Evolutionary conservation across 2,113 vertebrate species (phyloP), one percentile per base, ranked within the genome.

Genomic region (Erythrocebus patas): DNA sequence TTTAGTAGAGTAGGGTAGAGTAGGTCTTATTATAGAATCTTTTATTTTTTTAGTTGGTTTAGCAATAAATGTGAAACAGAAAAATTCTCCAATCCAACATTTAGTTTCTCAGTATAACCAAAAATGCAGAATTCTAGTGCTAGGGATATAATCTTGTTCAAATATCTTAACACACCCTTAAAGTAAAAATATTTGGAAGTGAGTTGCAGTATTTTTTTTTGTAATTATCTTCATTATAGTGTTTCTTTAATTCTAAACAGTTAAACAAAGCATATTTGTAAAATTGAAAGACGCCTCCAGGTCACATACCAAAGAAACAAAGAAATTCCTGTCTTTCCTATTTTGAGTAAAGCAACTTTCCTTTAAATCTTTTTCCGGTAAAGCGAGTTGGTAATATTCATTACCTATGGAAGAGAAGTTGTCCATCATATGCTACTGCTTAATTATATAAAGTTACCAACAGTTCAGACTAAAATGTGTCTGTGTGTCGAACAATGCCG

Each of bases 211-310:
- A 35, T 52, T 61, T 64, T 83, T 64, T n/a, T 85, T 82, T 64
- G 32, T 93, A 43, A 64, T 35, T 92, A 73, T 79, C n/a, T 66
- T 92, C 59, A 61, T 66, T 89, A 75, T 38, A 89, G 2, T 50
- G 22, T 57, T 92, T 68, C 23, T 95, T 86, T 95, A 59, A 83
- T 79, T 91, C 30, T 61, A 89, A 90, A 68, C 75, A 9, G n/a
- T 17, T 89, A 92, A 92, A 72, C 35, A 61, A 96, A 96, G 45
- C 32, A 35, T 70, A 64, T 84, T 94, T 96, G 13, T 57, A 84
- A 91, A 94, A 76, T 72, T 59, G 43, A 85, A 84, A 76, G 48
- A 93, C 61, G n/a, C 2, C 20, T 88, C 17, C 16, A 22, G 40
- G 12, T 66, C 43, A 59, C 43, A 84, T 70, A 32, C 40, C 17